Percentiles rank a stretch among this genome's conserved stretches.
Evolutionary conservation across 1,140 invertebrate species (phyloP).

Genomic region (Leguminivora glycinivorella): DNA sequence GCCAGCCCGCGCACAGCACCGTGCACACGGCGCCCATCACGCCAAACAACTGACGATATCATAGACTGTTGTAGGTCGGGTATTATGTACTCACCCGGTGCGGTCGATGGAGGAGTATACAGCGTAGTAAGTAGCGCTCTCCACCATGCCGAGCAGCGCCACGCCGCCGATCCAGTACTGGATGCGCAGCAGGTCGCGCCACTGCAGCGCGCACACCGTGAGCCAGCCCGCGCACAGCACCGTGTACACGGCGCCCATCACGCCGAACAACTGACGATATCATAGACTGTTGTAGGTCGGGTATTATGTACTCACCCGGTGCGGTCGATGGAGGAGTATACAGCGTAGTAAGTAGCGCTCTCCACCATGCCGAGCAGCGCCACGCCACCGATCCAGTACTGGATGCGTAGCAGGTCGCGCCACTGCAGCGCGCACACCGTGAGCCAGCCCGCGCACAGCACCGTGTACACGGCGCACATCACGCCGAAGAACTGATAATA

Average conservation of each 20-base stretch:
- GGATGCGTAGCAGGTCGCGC: constrained; percentile 94
- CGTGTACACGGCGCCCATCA: too few relatives aligned
- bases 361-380: constrained; percentile 92
- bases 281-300: too few relatives aligned
- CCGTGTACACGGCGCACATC: constrained; percentile 93
- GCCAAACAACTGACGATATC: too few relatives aligned
- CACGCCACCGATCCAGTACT: constrained; percentile 97
- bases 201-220: constrained; percentile 89
- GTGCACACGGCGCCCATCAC: too few relatives aligned
- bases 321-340: constrained; percentile 74
- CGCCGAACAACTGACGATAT: too few relatives aligned
- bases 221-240: constrained; percentile 84
- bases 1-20: constrained; percentile 81
- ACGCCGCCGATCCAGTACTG: constrained; percentile 97
- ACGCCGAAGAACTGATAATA: constrained; percentile 90
- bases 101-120: constrained; percentile 79
- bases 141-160: constrained; percentile 91
- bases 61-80: too few relatives aligned
- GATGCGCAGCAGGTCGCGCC: constrained; percentile 94
- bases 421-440: constrained; percentile 91
- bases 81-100: constrained; percentile 48
- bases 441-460: constrained; percentile 91
- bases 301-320: constrained; percentile 49
- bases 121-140: constrained; percentile 93
- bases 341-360: constrained; percentile 93